Evolutionary conservation across 2,888 invertebrate genomes (phyloP), one percentile per base, ranked within the genome.

Genomic region (Protonemura montana): DNA sequence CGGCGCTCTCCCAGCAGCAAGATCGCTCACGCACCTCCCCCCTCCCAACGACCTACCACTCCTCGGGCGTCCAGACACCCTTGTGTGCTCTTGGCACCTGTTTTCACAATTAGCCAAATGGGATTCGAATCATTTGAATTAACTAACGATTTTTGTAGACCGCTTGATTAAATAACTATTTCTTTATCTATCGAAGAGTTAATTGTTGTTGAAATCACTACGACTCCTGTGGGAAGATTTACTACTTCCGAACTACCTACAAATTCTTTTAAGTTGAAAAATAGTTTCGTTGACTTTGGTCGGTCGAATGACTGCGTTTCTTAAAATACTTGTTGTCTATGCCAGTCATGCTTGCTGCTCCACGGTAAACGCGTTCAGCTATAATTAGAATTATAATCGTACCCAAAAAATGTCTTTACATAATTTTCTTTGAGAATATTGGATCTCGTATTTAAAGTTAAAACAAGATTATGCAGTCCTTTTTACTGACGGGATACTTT

Each of bases 11-110:
- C n/a, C 35, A 35, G 35, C 35, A 35, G 35, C 35, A 10, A 29
- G 30, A 81, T 81, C 81, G 81, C 30, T 81, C 30, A 81, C n/a
- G 30, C 29, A 27, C 59, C 59, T 13, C 59, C 21, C 59, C 59
- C 21, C 59, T 13, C 59, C 59, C 21, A 10, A 2, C 59, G 16
- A 21, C 59, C 16, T 21, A 59, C 13, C 59, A 21, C 59, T 21
- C 59, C 59, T 21, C 59, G 21, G 59, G 59, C 59, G 16, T 16
- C 16, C 59, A 13, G 41, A 13, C 59, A 59, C 59, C 59, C 16
- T n/a, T 59, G 59, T 35, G 35, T 10, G 35, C 35, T 35, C 35
- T 59, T 59, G 59, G 59, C 59, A 59, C 59, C 59, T 59, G 59
- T 59, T 59, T 59, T 59, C 21, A 59, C 59, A 59, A 59, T 59